phyloP scores from a whole-genome alignment of 37 sponge, comb jelly and placozoan genomes.

The Beroe ovata region DNA sequence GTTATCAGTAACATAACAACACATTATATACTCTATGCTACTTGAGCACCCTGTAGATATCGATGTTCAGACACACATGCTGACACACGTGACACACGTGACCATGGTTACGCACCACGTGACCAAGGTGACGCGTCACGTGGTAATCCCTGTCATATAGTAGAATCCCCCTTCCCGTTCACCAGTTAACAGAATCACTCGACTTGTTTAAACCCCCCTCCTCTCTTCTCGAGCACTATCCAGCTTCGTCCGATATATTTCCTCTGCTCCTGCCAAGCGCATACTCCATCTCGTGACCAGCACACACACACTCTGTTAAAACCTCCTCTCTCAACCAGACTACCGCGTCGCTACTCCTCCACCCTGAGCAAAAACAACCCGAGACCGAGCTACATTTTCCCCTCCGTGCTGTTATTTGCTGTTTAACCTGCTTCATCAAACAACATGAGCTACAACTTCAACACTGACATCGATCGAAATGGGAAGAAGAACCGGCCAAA shows the following conservation, averaged over 20 bases:
- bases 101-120: background rate
- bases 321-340: background rate
- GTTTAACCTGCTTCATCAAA: background rate
- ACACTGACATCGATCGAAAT: constrained; percentile 60
- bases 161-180: background rate
- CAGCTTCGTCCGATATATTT: constrained; percentile 38
- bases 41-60: background rate
- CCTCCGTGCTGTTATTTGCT: no score
- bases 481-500: constrained; percentile 67
- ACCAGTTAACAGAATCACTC: background rate
- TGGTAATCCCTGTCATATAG: background rate
- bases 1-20: background rate
- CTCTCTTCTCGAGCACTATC: constrained; percentile 43
- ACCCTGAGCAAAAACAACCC: background rate
- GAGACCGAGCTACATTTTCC: no score
- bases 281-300: no score
- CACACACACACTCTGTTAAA: constrained; percentile 24
- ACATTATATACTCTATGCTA: background rate
- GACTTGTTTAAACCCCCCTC: constrained; percentile 7
- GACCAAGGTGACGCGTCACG: background rate
- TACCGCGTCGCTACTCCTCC: background rate
- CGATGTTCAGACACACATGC: no score
- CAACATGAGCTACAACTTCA: constrained; percentile 56
- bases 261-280: no score
- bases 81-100: background rate